Base-by-base conservation (phyloP, 1,140 invertebrate species). In the Scaptomyza graminum region DNA sequence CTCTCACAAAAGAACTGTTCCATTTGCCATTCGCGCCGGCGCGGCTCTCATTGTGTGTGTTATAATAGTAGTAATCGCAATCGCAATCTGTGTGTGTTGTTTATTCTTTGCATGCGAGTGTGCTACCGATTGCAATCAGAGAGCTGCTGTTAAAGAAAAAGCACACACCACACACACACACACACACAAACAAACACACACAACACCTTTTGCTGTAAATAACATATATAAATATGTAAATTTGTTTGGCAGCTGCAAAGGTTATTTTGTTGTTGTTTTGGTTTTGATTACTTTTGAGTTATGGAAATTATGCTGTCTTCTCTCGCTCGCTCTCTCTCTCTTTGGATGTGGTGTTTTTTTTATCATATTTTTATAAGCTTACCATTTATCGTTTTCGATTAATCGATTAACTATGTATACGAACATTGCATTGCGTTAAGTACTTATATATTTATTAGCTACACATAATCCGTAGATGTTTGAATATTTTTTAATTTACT, bases 311-410 rank as follows among this genome's bases (percentile, higher is more conserved):
- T 56, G 25, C 28, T 39, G 34, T 25, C 46, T 68, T 7, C 18
- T 12, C 13, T 51, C 57, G 52, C 51, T 51, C 18, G 13, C 49
- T 51, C 37, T 50, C 12, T 41, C n/a, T 43, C 51, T 28, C 37
- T n/a, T 51, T 57, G 63, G 63, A 67, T 64, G 61, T 65, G 68
- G 61, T 64, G 51, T 57, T 69, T 50, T 8, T 11, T 15, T 39
- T 46, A 46, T 34, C 18, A 22, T 43, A 25, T 44, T 31, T 47
- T 16, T 54, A 16, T 55, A 49, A 54, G 66, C 59, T 49, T 69
- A 68, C 16, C 49, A 68, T 39, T 41, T 37, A 37, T 47, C 22
- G 66, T 63, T 57, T 44, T 46, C 16, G 41, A 63, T 69, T 69
- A 54, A 63, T 63, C 50, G 34, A 62, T 54, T 47, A 41, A 62